Evolutionary conservation across 92 coral and sea anemone species (phyloP), one percentile per base, ranked within the genome.

Genomic region (Desmophyllum pertusum): DNA sequence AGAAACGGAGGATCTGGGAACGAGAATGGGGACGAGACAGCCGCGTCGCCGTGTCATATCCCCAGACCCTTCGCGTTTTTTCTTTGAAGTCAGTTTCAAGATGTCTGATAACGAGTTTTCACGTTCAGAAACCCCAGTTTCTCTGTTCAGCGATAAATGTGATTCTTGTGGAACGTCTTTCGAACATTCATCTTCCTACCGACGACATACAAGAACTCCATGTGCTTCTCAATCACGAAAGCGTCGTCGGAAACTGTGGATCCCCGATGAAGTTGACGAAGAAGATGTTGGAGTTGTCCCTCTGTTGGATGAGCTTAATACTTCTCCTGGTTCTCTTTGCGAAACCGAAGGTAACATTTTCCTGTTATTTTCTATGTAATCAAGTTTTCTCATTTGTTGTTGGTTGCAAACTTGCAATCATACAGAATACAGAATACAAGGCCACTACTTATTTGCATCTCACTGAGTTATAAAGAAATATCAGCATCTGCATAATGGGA

Each of bases 131-230:
- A 70, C 57, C 29, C 75, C 75, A 19, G n/a, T 17, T 21, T 7
- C 75, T 25, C 52, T 70, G 75, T 18, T 70, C 50, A 70, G 50
- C 51, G 31, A 70, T 39, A 70, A 27, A 23, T 70, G 75, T 41
- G 75, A 70, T 4, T 39, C 75, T 70, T 70, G 75, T 39, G 75
- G 75, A 21, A 70, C 39, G 46, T 70, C 75, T 11, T 70, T 70
- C 15, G 75, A 8, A 39, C 75, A 70, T 70, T 70, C 75, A 39
- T 70, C 75, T 70, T 70, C 75, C 6, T 41, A 70, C 75, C 75
- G 75, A 70, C 75, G 75, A 18, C 75, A 70, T 23, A 38, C 75
- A 18, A 55, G 23, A 55, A 55, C 23, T 1, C 23, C 6, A 55
- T 55, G 63, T n/a, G 19, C 63, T 55, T 55, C 27, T 6, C 63